phyloP scores from a whole-genome alignment of 1,140 invertebrate species.

The Anastrepha ludens region DNA sequence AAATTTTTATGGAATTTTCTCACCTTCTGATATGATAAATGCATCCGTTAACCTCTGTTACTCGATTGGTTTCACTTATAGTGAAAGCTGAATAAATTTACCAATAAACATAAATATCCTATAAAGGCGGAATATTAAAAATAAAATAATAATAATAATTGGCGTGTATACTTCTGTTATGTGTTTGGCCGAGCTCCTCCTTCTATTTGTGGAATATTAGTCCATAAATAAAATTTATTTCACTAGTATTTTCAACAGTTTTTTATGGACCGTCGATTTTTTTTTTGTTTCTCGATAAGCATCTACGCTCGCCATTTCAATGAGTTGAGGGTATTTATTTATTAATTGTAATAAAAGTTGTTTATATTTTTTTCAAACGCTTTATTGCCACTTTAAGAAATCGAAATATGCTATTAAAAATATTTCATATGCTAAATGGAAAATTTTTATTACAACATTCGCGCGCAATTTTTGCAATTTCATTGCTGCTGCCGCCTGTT shows the following conservation, averaged over 20 bases:
- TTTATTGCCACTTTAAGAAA: not conserved
- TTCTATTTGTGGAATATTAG: no score
- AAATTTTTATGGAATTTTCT: no score
- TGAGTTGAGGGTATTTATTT: not conserved
- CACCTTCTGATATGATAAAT: no score
- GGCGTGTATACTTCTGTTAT: no score
- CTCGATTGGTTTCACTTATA: no score
- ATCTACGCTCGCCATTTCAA: not conserved
- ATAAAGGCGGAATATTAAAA: no score
- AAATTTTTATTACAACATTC: not conserved
- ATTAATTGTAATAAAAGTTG: no score
- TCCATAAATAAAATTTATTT: not conserved
- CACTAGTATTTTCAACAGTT: not conserved
- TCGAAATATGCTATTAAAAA: conserved; percentile 22
- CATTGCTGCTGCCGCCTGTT: not conserved
- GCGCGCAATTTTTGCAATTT: not conserved
- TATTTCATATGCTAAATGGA: conserved; percentile 4
- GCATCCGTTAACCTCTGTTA: no score
- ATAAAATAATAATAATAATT: no score
- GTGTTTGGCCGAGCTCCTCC: no score
- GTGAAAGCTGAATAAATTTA: not conserved
- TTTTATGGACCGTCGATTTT: not conserved
- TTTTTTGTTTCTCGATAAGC: not conserved
- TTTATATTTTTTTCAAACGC: not conserved
- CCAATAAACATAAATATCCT: not conserved